Evolutionary conservation across 2,113 vertebrate species (phyloP).

Genomic region (Hippocampus barbouri): DNA sequence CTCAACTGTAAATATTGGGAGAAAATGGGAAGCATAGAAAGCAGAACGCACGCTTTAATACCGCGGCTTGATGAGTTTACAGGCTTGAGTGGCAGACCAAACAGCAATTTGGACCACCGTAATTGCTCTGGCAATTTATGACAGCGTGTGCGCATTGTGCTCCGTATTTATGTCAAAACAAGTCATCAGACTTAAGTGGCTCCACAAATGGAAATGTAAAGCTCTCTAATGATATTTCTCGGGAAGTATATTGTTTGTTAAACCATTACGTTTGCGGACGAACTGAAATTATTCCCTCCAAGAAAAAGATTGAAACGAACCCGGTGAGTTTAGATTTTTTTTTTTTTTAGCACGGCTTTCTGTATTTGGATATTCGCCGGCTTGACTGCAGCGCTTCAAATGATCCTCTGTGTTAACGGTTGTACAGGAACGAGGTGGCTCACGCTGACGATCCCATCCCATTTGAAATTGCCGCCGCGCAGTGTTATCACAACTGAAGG

Average conservation of each 20-base stretch:
- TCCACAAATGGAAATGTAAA: conserved; percentile 32
- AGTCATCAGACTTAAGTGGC: conserved; percentile 64
- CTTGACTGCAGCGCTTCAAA: neutral
- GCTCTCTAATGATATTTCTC: conserved; percentile 47
- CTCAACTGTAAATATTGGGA: conserved; percentile 50
- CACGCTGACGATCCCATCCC: neutral
- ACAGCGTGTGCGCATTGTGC: conserved; percentile 39
- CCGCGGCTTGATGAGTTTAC: conserved; percentile 50
- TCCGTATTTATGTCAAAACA: conserved; percentile 57
- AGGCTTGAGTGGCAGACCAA: conserved; percentile 51
- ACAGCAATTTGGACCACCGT: conserved; percentile 50
- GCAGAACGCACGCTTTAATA: conserved; percentile 45
- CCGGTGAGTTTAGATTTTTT: neutral
- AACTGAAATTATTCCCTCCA: conserved; percentile 23
- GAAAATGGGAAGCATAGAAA: conserved; percentile 60
- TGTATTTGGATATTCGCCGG: conserved; percentile 1
- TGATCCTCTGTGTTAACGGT: neutral
- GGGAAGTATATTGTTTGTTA: conserved; percentile 9
- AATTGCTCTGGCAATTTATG: conserved; percentile 53
- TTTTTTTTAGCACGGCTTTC: conserved; percentile 19
- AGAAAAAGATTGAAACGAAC: conserved; percentile 25
- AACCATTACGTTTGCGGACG: neutral
- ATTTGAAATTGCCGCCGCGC: conserved; percentile 4
- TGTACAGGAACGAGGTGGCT: neutral
- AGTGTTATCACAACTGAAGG: neutral